These are phyloP conservation scores for Drosophila busckii DNA, from an alignment of 1,140 invertebrate genomes.

Conservation along the genomic window DNA sequence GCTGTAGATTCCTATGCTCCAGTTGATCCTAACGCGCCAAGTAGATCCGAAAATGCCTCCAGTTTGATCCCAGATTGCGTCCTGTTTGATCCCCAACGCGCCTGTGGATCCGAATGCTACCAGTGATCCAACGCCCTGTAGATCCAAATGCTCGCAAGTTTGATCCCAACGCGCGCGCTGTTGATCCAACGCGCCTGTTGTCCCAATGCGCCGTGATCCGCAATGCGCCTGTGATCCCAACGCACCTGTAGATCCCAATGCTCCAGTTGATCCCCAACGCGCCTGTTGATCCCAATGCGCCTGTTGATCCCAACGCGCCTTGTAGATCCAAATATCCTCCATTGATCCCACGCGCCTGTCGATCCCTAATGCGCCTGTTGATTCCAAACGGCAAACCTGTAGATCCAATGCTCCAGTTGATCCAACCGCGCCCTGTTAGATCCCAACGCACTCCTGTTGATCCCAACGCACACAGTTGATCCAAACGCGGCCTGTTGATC, in stretches of 20 bases:
- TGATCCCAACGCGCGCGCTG: conserved; percentile 22
- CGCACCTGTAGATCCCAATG: conserved; percentile 7
- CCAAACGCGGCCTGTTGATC: background rate
- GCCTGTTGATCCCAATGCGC: conserved; percentile 2
- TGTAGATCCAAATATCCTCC: background rate
- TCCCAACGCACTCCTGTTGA: conserved; percentile 8
- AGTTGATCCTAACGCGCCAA: conserved; percentile 1
- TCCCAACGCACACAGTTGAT: background rate
- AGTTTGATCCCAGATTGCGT: conserved; percentile 5
- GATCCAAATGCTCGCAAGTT: conserved; percentile 4
- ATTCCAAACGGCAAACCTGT: too few species aligned
- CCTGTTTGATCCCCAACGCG: background rate
- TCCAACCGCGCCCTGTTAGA: conserved; percentile 1
- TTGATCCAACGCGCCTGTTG: background rate
- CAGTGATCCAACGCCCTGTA: conserved; percentile 7
- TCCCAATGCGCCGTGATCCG: too few species aligned
- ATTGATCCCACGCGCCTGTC: background rate
- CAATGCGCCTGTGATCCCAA: conserved; percentile 3
- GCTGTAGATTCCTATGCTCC: conserved; percentile 8
- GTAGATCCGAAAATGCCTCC: conserved; percentile 6
- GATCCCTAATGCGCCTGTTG: conserved; percentile 5
- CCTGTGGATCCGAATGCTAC: conserved; percentile 14
- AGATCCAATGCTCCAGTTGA: conserved; percentile 1
- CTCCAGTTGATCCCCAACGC: conserved; percentile 3
- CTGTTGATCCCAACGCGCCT: conserved; percentile 4